phyloP scores from a whole-genome alignment of 2,113 vertebrate species.

The Sinocyclocheilus anshuiensis region DNA sequence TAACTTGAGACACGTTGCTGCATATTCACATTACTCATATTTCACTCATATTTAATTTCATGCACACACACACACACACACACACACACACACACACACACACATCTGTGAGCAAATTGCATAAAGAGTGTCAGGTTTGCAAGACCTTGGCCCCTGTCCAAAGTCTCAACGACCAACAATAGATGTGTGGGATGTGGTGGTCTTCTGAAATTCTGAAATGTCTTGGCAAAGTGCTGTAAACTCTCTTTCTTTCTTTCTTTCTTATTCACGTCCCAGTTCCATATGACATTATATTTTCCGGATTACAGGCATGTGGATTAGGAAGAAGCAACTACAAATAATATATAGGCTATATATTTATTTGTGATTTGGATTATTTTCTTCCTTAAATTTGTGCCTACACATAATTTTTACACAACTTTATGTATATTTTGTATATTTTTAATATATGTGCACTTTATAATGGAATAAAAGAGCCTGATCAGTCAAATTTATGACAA shows the following conservation, averaged over 20 bases:
- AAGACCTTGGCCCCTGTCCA: constrained; percentile 20
- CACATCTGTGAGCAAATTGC: constrained; percentile 1
- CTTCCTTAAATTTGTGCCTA: background rate
- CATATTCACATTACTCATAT: background rate
- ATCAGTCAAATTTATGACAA: background rate
- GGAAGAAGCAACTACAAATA: background rate
- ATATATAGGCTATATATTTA: too few relatives aligned
- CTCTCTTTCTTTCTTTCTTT: too few relatives aligned
- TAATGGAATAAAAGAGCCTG: background rate
- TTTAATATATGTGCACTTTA: background rate
- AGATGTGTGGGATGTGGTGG: too few relatives aligned
- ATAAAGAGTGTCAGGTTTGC: constrained; percentile 39
- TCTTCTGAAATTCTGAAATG: too few relatives aligned
- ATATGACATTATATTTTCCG: background rate
- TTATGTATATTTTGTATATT: background rate
- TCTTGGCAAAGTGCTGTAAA: too few relatives aligned
- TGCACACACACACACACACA: constrained; percentile 13
- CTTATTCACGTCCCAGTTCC: too few relatives aligned
- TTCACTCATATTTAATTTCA: background rate
- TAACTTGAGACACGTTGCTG: background rate
- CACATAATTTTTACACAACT: background rate
- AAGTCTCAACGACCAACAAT: background rate
- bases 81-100: too few relatives aligned
- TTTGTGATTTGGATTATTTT: background rate
- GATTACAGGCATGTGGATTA: background rate